Evolutionary conservation across 2,797 vertebrate species (phyloP).

Genomic region (Galagoides demidoff): DNA sequence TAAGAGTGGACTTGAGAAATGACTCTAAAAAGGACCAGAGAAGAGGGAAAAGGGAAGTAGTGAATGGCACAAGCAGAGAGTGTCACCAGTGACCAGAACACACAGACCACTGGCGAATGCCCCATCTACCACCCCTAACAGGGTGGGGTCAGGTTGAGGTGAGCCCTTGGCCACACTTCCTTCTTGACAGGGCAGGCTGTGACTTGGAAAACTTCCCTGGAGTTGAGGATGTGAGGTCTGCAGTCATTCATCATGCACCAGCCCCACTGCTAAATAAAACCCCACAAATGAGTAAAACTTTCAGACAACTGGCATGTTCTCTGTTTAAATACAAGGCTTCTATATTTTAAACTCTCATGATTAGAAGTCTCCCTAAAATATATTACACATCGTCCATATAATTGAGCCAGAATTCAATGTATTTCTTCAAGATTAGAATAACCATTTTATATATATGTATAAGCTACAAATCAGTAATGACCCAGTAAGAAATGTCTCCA

Average conservation of each 20-base stretch:
- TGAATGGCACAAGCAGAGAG: not conserved
- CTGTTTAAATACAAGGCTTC: not conserved
- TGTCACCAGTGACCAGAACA: not conserved
- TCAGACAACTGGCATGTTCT: not conserved
- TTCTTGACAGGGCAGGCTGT: not conserved
- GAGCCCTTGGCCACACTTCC: not conserved
- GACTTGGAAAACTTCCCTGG: not conserved
- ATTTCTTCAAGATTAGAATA: constrained; percentile 12
- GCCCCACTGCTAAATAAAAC: not conserved
- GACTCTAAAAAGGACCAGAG: not conserved
- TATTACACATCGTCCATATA: not conserved
- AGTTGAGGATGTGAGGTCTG: not conserved
- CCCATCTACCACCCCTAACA: not conserved
- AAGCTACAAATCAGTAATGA: not conserved
- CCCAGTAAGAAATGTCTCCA: not conserved
- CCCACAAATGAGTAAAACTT: not conserved
- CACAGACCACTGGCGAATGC: not conserved
- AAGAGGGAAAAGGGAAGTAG: not conserved
- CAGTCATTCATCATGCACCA: not conserved
- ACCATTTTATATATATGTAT: not conserved
- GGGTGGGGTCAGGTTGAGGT: not conserved
- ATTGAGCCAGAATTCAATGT: not conserved
- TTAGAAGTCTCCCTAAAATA: not conserved
- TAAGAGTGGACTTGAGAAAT: not conserved
- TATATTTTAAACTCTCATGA: not conserved